Evolutionary conservation across 2,888 invertebrate species (phyloP).

Genomic region (Euphydryas editha): DNA sequence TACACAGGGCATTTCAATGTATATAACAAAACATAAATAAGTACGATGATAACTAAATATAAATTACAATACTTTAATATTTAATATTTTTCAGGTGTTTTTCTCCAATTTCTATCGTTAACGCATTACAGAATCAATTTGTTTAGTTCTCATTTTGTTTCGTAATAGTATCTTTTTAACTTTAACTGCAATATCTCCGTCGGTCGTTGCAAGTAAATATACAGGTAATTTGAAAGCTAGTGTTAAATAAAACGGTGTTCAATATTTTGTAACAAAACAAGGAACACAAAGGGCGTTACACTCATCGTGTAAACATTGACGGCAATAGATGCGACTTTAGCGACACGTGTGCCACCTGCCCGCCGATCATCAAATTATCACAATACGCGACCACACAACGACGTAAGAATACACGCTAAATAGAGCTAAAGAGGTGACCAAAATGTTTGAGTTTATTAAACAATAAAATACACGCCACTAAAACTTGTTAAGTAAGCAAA

Average conservation of each 20-base stretch:
- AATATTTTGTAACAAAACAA: constrained; percentile 84
- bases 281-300: constrained; percentile 82
- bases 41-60: neutral
- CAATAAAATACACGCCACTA: constrained; percentile 17
- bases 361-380: constrained; percentile 75
- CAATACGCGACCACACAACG: constrained; percentile 50
- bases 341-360: constrained; percentile 56
- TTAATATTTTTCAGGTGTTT: too few relatives aligned
- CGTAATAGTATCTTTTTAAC: constrained; percentile 60
- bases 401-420: constrained; percentile 47
- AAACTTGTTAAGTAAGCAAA: constrained; percentile 9
- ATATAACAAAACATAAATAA: neutral
- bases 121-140: constrained; percentile 21
- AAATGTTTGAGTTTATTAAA: constrained; percentile 30
- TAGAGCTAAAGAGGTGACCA: constrained; percentile 37
- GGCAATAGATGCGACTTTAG: constrained; percentile 51
- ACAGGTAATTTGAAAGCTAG: constrained; percentile 74
- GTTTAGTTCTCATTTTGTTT: constrained; percentile 46
- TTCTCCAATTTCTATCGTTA: neutral
- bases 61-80: neutral
- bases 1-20: too few relatives aligned
- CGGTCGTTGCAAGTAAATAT: constrained; percentile 72
- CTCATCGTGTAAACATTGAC: constrained; percentile 71
- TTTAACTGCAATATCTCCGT: constrained; percentile 58
- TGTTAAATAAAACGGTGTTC: constrained; percentile 83